Base-by-base conservation (phyloP, 2,797 vertebrate species). In the Peromyscus attwateri region DNA sequence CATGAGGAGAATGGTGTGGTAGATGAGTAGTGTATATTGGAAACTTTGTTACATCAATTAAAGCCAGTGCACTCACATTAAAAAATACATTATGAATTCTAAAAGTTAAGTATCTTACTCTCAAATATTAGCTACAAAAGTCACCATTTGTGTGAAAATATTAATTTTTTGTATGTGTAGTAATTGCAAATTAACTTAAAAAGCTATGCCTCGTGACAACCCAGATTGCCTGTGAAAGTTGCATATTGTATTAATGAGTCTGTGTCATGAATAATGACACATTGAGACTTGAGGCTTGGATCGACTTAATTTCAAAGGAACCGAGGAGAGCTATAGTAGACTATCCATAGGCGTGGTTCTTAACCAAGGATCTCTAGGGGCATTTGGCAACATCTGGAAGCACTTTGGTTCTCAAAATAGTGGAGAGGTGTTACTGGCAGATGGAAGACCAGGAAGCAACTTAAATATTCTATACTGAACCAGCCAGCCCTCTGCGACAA, bases 31-130 rank as follows among this genome's bases (percentile, higher is more conserved):
- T 27, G 1, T 80, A 70, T 70, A 64, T 75, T 94, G 40, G 60
- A 96, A 75, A 92, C 4, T 91, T 93, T 68, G 25, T 76, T 93
- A 64, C 92, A 29, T 94, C 89, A 92, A 89, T 96, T 94, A 94
- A 97, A 95, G 71, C 43, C 60, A 89, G 40, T 43, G 52, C 92
- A 52, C 79, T 92, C 55, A 91, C 71, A 27, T 95, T 94, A 64
- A 85, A 94, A 55, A 92, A 89, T 68, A 80, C 31, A 75, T 76
- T 49, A 75, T 93, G 60, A 37, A 4, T 37, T 90, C 31, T 91
- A 73, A 27, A 71, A 70, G 21, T 52, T 52, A 70, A 85, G 23
- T 49, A 85, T 23, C 83, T 68, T 84, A 66, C 31, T 87, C 40
- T 70, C 10, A n/a, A 87, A 52, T 87, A 70, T 49, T 70, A 87